Base-by-base conservation (phyloP, 2,113 vertebrate genomes). In the Perca fluviatilis region DNA sequence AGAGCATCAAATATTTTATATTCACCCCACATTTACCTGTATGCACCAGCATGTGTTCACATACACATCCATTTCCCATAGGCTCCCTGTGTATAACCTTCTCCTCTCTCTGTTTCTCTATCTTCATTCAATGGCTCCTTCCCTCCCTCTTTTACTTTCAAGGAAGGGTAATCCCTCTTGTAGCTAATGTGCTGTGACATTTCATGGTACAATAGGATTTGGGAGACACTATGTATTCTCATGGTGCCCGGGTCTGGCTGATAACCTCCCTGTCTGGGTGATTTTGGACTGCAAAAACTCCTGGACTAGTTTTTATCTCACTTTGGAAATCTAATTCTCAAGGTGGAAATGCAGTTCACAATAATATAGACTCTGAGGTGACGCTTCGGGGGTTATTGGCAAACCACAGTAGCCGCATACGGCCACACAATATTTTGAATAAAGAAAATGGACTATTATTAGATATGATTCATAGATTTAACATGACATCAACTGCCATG, bases 191-290 rank as follows among this genome's bases (percentile, higher is more conserved):
- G 91, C 88, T 84, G 86, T 91, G 92, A 93, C 91, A 92, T 93
- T 91, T 92, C 91, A 93, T 90, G 90, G 77, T 89, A 90, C 91
- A 93, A 91, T 93, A 88, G 91, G 89, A 92, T 94, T 93, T 93
- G 78, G 86, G 86, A 91, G 86, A 90, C 82, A 84, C 81, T 77
- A 69, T 86, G 92, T 85, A 91, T 93, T 90, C 87, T 92, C 87
- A 78, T 88, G 86, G 83, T 87, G 83, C 82, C 0, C 27, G 78
- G 80, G 77, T 89, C 86, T 87, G 75, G 33, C 81, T 85, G 89
- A 93, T 92, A 94, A 92, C 92, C 91, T 79, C 46, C 4, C 79
- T 83, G 90, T 89, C 89, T 89, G 60, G 80, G 53, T 86, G 87
- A 90, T 86, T 92, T 83, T 83, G 81, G 83, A 80, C 82, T 56